Evolutionary conservation across 1,140 invertebrate species (phyloP).

Genomic region (Cydia splendana): DNA sequence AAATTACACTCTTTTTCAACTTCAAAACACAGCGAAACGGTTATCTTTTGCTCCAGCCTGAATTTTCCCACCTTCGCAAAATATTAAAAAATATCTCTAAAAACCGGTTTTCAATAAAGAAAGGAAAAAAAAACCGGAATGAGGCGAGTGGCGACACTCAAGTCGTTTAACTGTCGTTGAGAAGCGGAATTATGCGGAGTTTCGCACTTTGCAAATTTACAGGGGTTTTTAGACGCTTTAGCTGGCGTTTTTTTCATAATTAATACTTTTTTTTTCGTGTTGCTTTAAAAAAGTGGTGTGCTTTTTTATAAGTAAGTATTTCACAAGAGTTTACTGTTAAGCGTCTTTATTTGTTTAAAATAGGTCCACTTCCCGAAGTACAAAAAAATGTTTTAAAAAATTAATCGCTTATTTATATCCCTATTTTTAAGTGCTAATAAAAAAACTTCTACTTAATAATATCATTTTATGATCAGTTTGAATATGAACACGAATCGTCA

Average conservation of each 20-base stretch:
- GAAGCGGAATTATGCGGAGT: constrained; percentile 7
- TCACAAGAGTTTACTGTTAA: neutral
- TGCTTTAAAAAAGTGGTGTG: neutral
- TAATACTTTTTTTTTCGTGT: constrained; percentile 16
- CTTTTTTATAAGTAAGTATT: neutral
- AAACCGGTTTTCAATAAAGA: constrained; percentile 26
- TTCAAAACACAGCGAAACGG: neutral
- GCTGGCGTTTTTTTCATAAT: constrained; percentile 19
- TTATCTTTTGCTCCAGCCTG: neutral
- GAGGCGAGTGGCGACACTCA: constrained; percentile 28
- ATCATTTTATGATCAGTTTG: no score
- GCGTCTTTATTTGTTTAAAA: neutral
- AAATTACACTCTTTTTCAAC: no score
- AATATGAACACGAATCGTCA: no score
- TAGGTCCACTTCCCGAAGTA: no score
- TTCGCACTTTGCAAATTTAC: constrained; percentile 23
- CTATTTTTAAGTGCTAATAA: no score
- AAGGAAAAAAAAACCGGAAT: constrained; percentile 26
- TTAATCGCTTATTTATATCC: no score
- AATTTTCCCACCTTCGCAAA: neutral
- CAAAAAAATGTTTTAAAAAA: no score
- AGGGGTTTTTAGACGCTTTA: constrained; percentile 13
- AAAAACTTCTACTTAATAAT: no score
- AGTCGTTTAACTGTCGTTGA: constrained; percentile 29
- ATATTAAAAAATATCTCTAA: constrained; percentile 21